phyloP scores from a whole-genome alignment of 2,888 invertebrate genomes.

The Tinea trinotella region DNA sequence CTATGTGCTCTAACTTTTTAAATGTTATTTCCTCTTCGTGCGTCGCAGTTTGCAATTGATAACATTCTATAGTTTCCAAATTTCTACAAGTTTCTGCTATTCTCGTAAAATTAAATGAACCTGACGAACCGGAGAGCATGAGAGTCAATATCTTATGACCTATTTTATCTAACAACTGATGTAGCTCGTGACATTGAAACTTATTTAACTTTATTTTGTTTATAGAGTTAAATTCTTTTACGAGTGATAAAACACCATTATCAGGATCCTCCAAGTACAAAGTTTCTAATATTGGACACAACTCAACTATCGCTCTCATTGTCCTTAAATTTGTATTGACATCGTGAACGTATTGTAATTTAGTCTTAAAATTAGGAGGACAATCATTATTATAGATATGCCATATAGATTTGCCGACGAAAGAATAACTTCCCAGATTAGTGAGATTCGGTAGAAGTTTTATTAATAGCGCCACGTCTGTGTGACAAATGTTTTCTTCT shows the following conservation, averaged over 20 bases:
- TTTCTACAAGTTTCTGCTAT: slow-evolving; percentile 73
- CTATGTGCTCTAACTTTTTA: slow-evolving; percentile 75
- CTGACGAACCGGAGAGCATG: slow-evolving; percentile 72
- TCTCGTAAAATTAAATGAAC: slow-evolving; percentile 72
- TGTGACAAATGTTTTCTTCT: slow-evolving; percentile 77
- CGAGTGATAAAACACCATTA: slow-evolving; percentile 59
- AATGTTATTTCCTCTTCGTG: slow-evolving; percentile 71
- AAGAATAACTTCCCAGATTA: slow-evolving; percentile 77
- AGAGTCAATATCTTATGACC: slow-evolving; percentile 69
- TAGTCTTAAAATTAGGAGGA: slow-evolving; percentile 70
- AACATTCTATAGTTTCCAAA: slow-evolving; percentile 75
- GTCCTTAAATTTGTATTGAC: slow-evolving; percentile 73
- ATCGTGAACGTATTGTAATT: slow-evolving; percentile 78
- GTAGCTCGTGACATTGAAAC: slow-evolving; percentile 74
- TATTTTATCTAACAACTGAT: slow-evolving; percentile 68
- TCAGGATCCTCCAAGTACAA: slow-evolving; percentile 77
- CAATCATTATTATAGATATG: slow-evolving; percentile 70
- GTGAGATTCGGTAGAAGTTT: slow-evolving; percentile 75
- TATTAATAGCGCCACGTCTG: slow-evolving; percentile 75
- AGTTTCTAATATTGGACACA: slow-evolving; percentile 76
- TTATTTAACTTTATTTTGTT: slow-evolving; percentile 75
- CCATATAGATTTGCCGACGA: slow-evolving; percentile 75
- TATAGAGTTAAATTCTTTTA: slow-evolving; percentile 61
- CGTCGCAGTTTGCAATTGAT: slow-evolving; percentile 75
- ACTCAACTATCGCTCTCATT: slow-evolving; percentile 71